Evolutionary conservation across 2,113 vertebrate species (phyloP).

Genomic region (Anoura caudifer): DNA sequence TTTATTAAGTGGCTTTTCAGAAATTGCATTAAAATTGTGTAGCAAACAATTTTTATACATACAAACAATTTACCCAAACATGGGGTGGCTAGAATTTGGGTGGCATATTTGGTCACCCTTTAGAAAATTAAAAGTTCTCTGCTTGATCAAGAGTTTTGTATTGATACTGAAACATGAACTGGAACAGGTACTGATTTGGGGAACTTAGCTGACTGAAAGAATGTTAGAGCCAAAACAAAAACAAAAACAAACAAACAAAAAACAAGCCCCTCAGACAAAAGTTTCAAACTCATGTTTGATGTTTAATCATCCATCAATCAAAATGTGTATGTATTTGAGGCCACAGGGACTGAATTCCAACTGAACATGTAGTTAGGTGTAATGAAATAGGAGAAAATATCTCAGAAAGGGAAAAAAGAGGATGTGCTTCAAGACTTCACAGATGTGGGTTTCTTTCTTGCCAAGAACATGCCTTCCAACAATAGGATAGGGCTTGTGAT

Average conservation of each 20-base stretch:
- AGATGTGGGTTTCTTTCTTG: conserved; percentile 33
- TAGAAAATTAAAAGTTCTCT: not conserved
- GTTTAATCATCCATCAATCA: not conserved
- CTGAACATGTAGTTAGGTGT: not conserved
- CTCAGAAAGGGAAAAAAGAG: not conserved
- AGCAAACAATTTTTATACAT: not conserved
- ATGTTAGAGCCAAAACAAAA: not conserved
- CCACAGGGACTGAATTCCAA: conserved; percentile 25
- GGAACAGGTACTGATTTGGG: not conserved
- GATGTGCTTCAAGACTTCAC: not conserved
- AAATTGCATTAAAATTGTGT: not conserved
- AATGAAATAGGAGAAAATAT: conserved; percentile 4
- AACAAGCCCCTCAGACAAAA: not conserved
- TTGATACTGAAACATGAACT: not conserved
- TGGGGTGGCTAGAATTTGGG: not conserved
- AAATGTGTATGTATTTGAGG: conserved; percentile 33
- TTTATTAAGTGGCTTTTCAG: not conserved
- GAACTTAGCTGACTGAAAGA: not conserved
- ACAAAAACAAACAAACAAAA: not conserved
- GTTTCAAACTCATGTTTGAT: conserved; percentile 14
- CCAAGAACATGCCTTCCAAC: conserved; percentile 44
- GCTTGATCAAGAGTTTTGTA: not conserved
- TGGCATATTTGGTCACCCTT: not conserved
- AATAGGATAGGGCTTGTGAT: not conserved
- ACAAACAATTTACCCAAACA: not conserved